Evolutionary conservation across 1,140 invertebrate genomes (phyloP).

Genomic region (Nasonia vitripennis): DNA sequence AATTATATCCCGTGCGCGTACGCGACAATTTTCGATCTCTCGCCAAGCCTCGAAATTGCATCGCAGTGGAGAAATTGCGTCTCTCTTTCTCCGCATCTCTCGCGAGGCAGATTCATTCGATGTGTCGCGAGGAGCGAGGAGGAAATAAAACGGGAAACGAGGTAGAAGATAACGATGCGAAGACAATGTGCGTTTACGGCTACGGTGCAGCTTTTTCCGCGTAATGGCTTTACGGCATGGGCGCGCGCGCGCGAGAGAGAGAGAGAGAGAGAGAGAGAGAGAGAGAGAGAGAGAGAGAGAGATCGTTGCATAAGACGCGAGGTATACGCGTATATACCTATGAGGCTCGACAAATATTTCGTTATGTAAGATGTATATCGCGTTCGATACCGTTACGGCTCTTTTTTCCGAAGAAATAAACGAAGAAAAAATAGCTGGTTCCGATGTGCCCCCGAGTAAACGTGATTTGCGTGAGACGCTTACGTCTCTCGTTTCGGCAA

Average conservation of each 20-base stretch:
- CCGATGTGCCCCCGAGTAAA: too few species aligned
- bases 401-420: too few species aligned
- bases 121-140: too few species aligned
- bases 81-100: too few species aligned
- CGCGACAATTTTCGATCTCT: slow-evolving; percentile 10
- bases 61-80: not conserved
- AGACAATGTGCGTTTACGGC: not conserved
- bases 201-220: not conserved
- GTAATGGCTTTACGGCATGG: not conserved
- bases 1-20: slow-evolving; percentile 18
- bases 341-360: slow-evolving; percentile 41
- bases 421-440: too few species aligned
- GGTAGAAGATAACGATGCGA: not conserved
- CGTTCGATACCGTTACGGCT: not conserved
- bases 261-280: too few species aligned
- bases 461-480: not conserved
- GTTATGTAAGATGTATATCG: slow-evolving; percentile 14
- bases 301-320: not conserved
- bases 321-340: not conserved
- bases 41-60: too few species aligned
- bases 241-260: too few species aligned
- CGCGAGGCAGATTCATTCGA: too few species aligned
- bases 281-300: not conserved
- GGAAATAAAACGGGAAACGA: not conserved
- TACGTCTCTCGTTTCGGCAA: not conserved